Base-by-base conservation (phyloP, 1,140 invertebrate species). In the Hylaeus volcanicus region DNA sequence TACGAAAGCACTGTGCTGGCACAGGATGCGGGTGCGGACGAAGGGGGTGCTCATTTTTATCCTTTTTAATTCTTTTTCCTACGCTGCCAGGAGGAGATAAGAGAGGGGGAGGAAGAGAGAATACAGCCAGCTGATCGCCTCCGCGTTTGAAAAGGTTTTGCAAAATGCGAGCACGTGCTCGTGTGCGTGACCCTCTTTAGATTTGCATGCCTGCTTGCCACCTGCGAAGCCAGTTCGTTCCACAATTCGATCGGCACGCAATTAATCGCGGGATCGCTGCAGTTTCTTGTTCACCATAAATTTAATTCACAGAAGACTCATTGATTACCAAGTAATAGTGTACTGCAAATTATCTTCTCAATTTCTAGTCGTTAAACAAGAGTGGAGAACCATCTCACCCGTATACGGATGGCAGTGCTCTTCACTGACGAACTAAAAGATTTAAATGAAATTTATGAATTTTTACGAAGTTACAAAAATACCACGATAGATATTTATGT, bases 91-190 rank as follows among this genome's bases (percentile, higher is more conserved):
- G 56, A 64, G 56, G 43, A 82, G 85, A 86, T 85, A 74, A 72
- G 61, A 65, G 74, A 43, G 77, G 60, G 53, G 75, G 65, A 58
- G 55, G 53, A 37, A 64, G 56, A 48, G 73, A 61, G 81, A 79
- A 79, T 15, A 77, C 55, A 37, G 87, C 87, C 88, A 89, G 88
- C 88, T 89, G 88, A 89, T 89, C 85, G 68, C 82, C 74, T 15
- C 53, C 65, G 77, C 60, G 64, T 88, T 87, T 82, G 64, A 61
- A 84, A 82, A 74, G 55, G n/a, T 84, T 81, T 85, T 64, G 88
- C 86, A 81, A 86, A 88, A 85, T 68, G 74, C 66, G 82, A 86
- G 86, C 87, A 88, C 86, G 84, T 88, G 87, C 86, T 88, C 84
- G 79, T 83, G 78, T 88, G 79, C 71, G 82, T 84, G 66, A 76